These are phyloP conservation scores for Diachasma alloeum DNA, from an alignment of 1,140 invertebrate genomes.

Conservation along the genomic window DNA sequence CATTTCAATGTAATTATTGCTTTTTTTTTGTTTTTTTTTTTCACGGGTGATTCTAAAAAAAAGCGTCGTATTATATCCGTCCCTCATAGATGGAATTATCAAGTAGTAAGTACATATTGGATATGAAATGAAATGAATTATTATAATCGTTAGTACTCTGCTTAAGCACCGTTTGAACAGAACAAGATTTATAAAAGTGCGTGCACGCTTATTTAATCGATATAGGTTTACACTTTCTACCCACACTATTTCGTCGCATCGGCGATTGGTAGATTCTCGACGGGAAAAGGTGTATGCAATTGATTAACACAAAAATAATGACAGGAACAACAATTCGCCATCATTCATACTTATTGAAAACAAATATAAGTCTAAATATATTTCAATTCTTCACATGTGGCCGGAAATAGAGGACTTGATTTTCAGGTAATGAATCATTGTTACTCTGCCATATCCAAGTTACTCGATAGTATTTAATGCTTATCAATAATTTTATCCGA, in stretches of 20 bases:
- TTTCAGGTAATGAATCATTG: neutral
- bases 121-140: slow-evolving; percentile 48
- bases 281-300: slow-evolving; percentile 27
- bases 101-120: neutral
- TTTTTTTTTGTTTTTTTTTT: neutral
- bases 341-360: neutral
- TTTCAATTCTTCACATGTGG: neutral
- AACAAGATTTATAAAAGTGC: slow-evolving; percentile 41
- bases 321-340: neutral
- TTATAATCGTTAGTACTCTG: slow-evolving; percentile 58
- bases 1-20: neutral
- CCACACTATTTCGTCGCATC: slow-evolving; percentile 43
- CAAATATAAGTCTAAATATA: neutral
- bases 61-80: slow-evolving; percentile 62
- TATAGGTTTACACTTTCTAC: slow-evolving; percentile 57
- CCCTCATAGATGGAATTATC: slow-evolving; percentile 40
- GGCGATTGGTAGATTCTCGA: slow-evolving; percentile 32
- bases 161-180: slow-evolving; percentile 50
- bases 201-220: slow-evolving; percentile 62
- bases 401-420: neutral
- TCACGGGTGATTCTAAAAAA: slow-evolving; percentile 17
- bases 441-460: neutral
- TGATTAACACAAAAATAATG: slow-evolving; percentile 31
- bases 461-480: neutral
- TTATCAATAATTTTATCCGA: neutral